Evolutionary conservation across 2,888 invertebrate genomes (phyloP).

Genomic region (Dermolepida albohirtum): DNA sequence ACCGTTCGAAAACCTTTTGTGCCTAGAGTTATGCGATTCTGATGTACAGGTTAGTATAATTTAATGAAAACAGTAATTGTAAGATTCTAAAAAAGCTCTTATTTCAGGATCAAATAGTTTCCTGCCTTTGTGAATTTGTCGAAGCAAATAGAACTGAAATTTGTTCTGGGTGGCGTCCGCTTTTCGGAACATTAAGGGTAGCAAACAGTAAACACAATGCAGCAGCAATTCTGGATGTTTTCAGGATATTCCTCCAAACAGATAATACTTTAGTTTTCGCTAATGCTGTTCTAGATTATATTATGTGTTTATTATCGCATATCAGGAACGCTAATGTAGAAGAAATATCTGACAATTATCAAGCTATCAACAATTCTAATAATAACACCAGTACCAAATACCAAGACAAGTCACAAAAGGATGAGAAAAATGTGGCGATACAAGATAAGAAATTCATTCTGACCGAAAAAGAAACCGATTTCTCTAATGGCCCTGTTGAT

Average conservation of each 20-base stretch:
- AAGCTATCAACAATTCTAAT: slow-evolving; percentile 1
- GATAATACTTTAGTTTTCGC: slow-evolving; percentile 94
- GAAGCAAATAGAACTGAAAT: slow-evolving; percentile 94
- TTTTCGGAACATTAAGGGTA: slow-evolving; percentile 93
- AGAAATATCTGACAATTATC: slow-evolving; percentile 45
- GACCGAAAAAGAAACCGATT: slow-evolving; percentile 53
- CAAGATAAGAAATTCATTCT: slow-evolving; percentile 35
- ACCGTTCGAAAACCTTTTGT: slow-evolving; percentile 94
- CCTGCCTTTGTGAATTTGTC: slow-evolving; percentile 95
- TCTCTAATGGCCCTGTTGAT: slow-evolving; percentile 64
- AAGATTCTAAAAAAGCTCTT: background rate
- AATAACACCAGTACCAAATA: background rate
- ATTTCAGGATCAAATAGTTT: slow-evolving; percentile 87
- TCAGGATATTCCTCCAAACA: slow-evolving; percentile 91
- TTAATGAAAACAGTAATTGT: background rate
- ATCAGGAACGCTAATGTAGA: slow-evolving; percentile 76
- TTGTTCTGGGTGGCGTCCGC: slow-evolving; percentile 94
- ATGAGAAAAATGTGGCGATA: slow-evolving; percentile 34
- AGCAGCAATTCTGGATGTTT: slow-evolving; percentile 87
- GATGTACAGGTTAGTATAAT: slow-evolving; percentile 81
- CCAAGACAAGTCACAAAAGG: slow-evolving; percentile 27
- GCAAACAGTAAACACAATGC: slow-evolving; percentile 79
- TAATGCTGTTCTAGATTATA: slow-evolving; percentile 94
- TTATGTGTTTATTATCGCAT: slow-evolving; percentile 85
- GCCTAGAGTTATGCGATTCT: slow-evolving; percentile 91